These are phyloP conservation scores for Salvelinus alpinus DNA, from an alignment of 2,113 vertebrate species.

Conservation along the genomic window DNA sequence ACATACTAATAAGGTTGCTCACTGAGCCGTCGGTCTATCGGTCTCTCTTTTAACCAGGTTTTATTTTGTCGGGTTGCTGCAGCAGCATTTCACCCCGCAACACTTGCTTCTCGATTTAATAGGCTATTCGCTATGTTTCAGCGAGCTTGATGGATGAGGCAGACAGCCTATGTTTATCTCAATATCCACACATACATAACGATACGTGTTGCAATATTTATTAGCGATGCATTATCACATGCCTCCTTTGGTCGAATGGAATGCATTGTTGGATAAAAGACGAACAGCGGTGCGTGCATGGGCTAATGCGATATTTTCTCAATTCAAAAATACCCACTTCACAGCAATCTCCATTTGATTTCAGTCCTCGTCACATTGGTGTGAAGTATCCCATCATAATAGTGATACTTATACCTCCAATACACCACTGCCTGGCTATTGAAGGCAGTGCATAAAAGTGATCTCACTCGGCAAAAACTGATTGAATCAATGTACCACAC, in stretches of 20 bases:
- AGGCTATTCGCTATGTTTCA: conserved; percentile 52
- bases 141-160: conserved; percentile 46
- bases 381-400: background rate
- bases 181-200: conserved; percentile 35
- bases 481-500: no score
- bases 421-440: background rate
- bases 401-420: background rate
- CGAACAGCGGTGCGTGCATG: conserved; percentile 5
- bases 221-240: conserved; percentile 3
- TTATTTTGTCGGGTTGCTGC: conserved; percentile 68
- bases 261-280: conserved; percentile 21
- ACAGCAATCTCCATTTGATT: conserved; percentile 23
- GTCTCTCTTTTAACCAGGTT: conserved; percentile 48
- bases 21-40: conserved; percentile 21
- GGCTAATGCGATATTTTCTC: background rate
- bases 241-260: conserved; percentile 10
- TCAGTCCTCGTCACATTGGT: conserved; percentile 1
- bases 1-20: conserved; percentile 16
- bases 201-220: conserved; percentile 29
- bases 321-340: background rate
- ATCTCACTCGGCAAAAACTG: background rate
- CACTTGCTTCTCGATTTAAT: conserved; percentile 60
- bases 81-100: conserved; percentile 63
- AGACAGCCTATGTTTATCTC: conserved; percentile 51
- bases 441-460: background rate